phyloP scores from a whole-genome alignment of 2,797 vertebrate genomes.

The Ceyx erithaca region DNA sequence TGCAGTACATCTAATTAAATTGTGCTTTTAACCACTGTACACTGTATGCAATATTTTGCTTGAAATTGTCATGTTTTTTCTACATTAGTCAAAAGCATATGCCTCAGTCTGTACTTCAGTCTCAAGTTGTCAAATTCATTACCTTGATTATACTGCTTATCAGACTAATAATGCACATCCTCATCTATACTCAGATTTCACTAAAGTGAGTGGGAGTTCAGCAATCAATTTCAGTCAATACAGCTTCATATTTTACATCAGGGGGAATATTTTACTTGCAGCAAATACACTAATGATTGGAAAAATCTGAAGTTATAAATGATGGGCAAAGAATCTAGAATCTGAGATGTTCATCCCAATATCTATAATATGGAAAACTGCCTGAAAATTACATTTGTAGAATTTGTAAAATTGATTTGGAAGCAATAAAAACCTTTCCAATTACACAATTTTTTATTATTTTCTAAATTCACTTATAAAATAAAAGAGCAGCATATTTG shows the following conservation, averaged over 20 bases:
- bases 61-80: background rate
- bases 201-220: background rate
- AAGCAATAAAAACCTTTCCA: background rate
- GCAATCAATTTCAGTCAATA: background rate
- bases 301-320: background rate
- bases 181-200: background rate
- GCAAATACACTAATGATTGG: background rate
- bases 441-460: background rate
- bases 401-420: background rate
- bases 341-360: background rate
- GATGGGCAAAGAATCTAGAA: background rate
- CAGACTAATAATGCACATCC: background rate
- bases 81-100: background rate
- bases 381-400: background rate
- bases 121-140: conserved; percentile 45
- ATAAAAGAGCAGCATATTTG: background rate
- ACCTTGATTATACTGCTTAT: conserved; percentile 2
- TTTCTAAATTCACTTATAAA: background rate
- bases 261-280: background rate
- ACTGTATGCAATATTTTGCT: conserved; percentile 6
- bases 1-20: background rate
- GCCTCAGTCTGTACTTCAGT: background rate
- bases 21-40: background rate
- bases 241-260: background rate
- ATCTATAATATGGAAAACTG: background rate